Percentiles rank a stretch among this genome's conserved stretches.
phyloP scores from a whole-genome alignment of 2,888 invertebrate genomes.

The Glomeris marginata region DNA sequence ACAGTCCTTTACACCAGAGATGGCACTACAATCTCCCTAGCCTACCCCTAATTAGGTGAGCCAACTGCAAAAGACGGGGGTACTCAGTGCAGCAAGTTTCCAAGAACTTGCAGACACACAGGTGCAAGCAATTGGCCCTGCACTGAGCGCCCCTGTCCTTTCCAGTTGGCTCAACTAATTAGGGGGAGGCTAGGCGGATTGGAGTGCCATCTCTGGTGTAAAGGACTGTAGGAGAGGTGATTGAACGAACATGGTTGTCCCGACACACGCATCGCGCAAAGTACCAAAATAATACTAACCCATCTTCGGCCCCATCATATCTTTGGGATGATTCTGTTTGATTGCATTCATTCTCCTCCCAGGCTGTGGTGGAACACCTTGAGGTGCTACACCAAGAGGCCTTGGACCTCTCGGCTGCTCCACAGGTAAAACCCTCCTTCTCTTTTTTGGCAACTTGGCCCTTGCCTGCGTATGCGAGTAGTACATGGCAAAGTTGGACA shows the following conservation, averaged over 20 bases:
- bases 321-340: slow-evolving; percentile 72
- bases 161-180: too few species aligned
- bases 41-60: too few species aligned
- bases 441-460: slow-evolving; percentile 96
- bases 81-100: too few species aligned
- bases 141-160: too few species aligned
- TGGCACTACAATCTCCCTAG: too few species aligned
- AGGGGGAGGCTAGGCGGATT: too few species aligned
- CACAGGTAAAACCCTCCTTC: slow-evolving; percentile 88
- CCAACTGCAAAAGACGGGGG: too few species aligned
- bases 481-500: slow-evolving; percentile 74
- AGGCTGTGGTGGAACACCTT: slow-evolving; percentile 41
- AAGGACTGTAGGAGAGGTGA: neutral
- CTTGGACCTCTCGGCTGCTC: slow-evolving; percentile 68
- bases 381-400: slow-evolving; percentile 40
- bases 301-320: slow-evolving; percentile 61
- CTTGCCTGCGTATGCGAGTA: slow-evolving; percentile 65
- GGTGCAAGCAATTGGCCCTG: too few species aligned
- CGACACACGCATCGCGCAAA: neutral
- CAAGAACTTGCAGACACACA: too few species aligned
- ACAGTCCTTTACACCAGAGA: too few species aligned
- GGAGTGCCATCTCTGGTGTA: too few species aligned
- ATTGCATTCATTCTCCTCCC: slow-evolving; percentile 65
- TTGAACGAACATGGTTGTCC: neutral
- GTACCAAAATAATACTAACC: slow-evolving; percentile 43